These are phyloP conservation scores for Peromyscus eremicus DNA, from an alignment of 2,797 vertebrate species.

Conservation along the genomic window DNA sequence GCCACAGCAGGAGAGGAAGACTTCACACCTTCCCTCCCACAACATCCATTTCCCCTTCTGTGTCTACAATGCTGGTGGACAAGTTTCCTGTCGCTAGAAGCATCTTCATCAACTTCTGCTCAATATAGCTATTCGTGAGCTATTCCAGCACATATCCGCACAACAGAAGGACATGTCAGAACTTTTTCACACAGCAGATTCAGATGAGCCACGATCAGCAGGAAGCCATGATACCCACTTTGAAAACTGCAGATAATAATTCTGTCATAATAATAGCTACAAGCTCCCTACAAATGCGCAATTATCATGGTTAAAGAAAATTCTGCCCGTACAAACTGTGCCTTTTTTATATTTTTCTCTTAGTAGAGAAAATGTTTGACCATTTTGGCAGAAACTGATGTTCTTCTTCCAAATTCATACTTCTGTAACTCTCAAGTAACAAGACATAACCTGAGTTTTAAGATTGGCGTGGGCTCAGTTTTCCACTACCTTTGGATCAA, in stretches of 20 bases:
- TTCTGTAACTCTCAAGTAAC: background rate
- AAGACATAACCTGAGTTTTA: background rate
- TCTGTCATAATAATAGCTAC: slow-evolving; percentile 61
- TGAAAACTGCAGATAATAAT: slow-evolving; percentile 69
- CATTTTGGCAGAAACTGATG: slow-evolving; percentile 12
- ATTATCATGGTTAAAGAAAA: background rate
- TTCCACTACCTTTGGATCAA: background rate
- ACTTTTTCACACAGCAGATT: slow-evolving; percentile 56
- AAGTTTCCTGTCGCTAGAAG: background rate
- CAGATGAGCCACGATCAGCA: slow-evolving; percentile 42
- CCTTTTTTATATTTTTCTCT: background rate
- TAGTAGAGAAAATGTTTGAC: background rate
- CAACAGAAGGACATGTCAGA: slow-evolving; percentile 69
- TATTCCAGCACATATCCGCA: background rate
- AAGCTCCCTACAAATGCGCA: slow-evolving; percentile 46
- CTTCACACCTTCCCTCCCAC: background rate
- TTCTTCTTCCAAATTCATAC: background rate
- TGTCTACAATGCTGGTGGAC: background rate
- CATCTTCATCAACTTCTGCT: slow-evolving; percentile 55
- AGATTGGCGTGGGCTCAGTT: background rate
- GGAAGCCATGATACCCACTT: slow-evolving; percentile 48
- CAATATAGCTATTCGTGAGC: background rate
- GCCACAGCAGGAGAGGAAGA: background rate
- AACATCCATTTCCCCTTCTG: background rate
- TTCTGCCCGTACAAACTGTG: background rate